Conservation (phyloP, 2,113 vertebrate genomes). For the Mellivora capensis region DNA sequence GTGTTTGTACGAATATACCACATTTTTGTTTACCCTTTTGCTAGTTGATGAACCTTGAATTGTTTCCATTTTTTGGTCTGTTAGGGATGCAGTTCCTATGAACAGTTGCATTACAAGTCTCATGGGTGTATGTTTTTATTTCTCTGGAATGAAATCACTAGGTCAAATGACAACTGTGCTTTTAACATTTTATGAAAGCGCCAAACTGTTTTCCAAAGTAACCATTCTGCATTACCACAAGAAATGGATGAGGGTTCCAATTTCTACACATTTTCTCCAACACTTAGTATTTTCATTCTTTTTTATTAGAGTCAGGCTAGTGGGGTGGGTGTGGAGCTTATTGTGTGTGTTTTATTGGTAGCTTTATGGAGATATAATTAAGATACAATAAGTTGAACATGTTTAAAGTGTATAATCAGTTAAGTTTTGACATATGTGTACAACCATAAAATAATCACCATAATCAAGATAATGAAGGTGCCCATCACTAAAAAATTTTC, state of each 20-base stretch:
- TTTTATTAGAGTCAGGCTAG: background rate
- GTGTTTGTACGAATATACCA: background rate
- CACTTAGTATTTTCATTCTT: background rate
- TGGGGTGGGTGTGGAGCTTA: background rate
- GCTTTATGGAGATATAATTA: background rate
- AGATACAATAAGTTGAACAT: background rate
- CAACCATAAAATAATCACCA: background rate
- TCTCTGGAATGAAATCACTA: background rate
- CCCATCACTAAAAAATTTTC: background rate
- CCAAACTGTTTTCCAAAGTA: background rate
- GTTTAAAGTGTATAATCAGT: background rate
- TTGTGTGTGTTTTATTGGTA: background rate
- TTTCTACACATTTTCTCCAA: background rate
- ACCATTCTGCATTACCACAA: background rate
- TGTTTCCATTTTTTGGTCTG: background rate
- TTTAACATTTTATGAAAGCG: constrained; percentile 2
- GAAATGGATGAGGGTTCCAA: background rate
- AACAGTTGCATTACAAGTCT: background rate
- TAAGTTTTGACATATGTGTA: background rate
- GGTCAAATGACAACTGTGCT: background rate
- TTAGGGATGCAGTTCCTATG: background rate
- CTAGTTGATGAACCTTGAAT: background rate
- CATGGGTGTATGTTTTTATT: background rate
- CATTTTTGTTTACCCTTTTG: background rate
- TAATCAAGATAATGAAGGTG: background rate